These are phyloP conservation scores for Caenorhabditis elegans DNA, from an alignment of 1,140 invertebrate species.

Conservation along the genomic window DNA sequence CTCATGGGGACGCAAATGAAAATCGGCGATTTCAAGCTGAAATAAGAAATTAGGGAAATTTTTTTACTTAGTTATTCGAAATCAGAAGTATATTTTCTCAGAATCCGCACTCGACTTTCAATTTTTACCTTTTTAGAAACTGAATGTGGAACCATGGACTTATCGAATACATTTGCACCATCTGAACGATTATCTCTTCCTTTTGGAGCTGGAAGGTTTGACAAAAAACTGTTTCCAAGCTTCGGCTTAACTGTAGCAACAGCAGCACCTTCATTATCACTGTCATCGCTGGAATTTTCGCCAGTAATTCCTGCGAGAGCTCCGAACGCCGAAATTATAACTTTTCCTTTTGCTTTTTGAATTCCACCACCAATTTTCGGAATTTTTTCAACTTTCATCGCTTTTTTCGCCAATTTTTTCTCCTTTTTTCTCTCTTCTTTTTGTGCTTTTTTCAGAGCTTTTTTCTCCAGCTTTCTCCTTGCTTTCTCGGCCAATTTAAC, in stretches of 20 bases:
- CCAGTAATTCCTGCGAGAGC: neutral
- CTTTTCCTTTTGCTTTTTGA: neutral
- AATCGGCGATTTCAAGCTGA: too few species aligned
- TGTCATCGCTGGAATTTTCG: neutral
- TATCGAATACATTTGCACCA: neutral
- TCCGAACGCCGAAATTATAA: neutral
- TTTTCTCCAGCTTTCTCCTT: neutral
- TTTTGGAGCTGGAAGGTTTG: slow-evolving; percentile 1
- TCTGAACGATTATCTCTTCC: slow-evolving; percentile 10
- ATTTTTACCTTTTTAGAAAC: neutral
- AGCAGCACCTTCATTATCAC: neutral
- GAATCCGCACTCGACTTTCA: too few species aligned
- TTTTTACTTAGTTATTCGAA: too few species aligned
- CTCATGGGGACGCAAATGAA: too few species aligned
- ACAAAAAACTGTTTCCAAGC: neutral
- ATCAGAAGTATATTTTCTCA: too few species aligned
- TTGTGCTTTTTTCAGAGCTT: slow-evolving; percentile 1
- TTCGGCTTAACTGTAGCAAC: neutral
- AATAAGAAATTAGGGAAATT: too few species aligned
- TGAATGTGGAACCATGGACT: neutral
- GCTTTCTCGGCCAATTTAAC: neutral
- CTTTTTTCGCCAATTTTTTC: neutral
- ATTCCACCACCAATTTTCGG: neutral
- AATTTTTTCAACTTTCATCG: neutral
- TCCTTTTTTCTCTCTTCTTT: neutral